Conservation (phyloP, 2,888 invertebrate species). For the Norana najaformis region DNA sequence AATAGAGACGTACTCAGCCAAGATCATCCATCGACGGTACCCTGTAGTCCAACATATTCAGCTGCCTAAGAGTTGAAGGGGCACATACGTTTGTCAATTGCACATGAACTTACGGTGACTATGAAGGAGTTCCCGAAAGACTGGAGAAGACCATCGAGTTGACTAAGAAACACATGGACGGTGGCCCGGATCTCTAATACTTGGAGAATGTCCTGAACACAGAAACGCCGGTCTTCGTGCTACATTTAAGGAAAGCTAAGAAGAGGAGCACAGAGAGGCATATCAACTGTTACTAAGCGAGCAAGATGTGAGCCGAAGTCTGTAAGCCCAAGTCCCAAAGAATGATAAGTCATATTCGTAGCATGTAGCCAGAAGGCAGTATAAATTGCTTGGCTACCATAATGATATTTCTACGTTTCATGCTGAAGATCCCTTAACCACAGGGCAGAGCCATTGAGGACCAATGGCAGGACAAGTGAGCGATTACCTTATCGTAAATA, state of each 20-base stretch:
- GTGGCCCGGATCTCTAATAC: too few species aligned
- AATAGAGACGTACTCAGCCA: too few species aligned
- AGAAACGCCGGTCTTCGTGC: background rate
- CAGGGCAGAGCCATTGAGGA: background rate
- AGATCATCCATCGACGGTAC: too few species aligned
- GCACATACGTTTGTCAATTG: too few species aligned
- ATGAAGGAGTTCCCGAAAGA: too few species aligned
- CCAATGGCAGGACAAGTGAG: background rate
- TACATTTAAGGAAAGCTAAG: background rate
- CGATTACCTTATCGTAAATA: background rate
- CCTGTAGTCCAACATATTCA: too few species aligned
- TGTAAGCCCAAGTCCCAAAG: background rate
- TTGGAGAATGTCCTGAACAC: too few species aligned
- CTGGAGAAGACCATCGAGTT: too few species aligned
- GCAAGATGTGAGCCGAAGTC: background rate
- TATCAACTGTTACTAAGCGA: background rate
- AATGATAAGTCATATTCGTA: background rate
- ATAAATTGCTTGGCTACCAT: background rate
- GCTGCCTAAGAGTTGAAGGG: too few species aligned
- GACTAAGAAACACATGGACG: too few species aligned
- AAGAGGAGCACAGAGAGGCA: background rate
- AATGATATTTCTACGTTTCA: background rate
- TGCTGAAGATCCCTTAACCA: background rate
- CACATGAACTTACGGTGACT: too few species aligned
- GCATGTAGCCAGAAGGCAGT: background rate